Evolutionary conservation across 1,140 invertebrate species (phyloP), one percentile per base, ranked within the genome.

Genomic region (Charaxes varanes): DNA sequence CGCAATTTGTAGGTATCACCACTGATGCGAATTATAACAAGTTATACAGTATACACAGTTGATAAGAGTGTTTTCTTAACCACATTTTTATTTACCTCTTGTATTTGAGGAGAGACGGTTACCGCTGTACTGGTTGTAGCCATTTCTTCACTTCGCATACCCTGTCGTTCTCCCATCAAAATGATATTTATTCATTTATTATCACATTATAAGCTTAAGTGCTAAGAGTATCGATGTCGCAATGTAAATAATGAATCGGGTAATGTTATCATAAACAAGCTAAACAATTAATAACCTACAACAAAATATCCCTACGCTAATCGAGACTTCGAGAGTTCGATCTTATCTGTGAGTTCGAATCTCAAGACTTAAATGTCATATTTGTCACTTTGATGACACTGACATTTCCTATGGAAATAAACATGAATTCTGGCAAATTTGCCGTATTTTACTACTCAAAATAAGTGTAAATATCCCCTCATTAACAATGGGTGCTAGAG

Each of bases 71-170:
- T 40, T 48, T 41, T 34, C 21, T 24, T 27, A 42, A n/a, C n/a
- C n/a, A n/a, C n/a, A n/a, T n/a, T n/a, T n/a, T 37, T 61, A 51
- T 43, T 60, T 72, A 76, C 73, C 73, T 79, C 73, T 46, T 73
- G 67, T 41, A 68, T 34, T 41, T 67, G 74, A 18, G 76, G 57
- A 7, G 69, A 38, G 27, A 82, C 70, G 14, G 73, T 57, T 12
- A 78, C 69, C 13, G 78, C 71, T 1, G 77, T 67, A 43, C 76
- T 83, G 14, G 76, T 83, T 11, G 71, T 76, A 26, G 79, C 76
- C 76, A 80, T 80, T 3, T 78, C 72, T 61, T 80, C 66, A 22
- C 47, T 32, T 48, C 45, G 44, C 27, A 62, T 13, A 27, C 47
- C 41, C 30, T 53, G 52, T 26, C 68, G 54, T 32, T 82, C 74